Evolutionary conservation across 2,113 vertebrate genomes (phyloP).

Genomic region (Alexandromys fortis): DNA sequence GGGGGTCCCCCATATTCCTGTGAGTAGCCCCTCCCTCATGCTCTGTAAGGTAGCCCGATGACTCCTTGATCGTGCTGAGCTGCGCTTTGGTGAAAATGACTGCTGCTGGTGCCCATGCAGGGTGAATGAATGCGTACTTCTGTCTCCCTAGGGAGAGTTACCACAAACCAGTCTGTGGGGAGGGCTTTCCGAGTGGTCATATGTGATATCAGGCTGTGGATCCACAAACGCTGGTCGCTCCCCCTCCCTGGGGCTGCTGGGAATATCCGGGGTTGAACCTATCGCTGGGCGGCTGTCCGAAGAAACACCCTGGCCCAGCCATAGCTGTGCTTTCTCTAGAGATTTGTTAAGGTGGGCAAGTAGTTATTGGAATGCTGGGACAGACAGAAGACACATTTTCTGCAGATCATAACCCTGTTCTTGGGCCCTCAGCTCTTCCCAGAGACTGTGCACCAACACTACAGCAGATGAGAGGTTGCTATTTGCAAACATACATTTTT

Average conservation of each 20-base stretch:
- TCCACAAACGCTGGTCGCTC: not conserved
- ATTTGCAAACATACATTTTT: slow-evolving; percentile 79
- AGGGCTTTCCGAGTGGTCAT: no score
- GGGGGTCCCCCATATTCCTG: not conserved
- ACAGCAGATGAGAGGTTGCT: slow-evolving; percentile 71
- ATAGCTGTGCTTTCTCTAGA: not conserved
- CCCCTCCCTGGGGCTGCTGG: not conserved
- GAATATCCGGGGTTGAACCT: not conserved
- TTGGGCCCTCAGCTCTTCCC: slow-evolving; percentile 50
- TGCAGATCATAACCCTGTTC: not conserved
- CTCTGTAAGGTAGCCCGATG: not conserved
- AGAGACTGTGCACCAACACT: slow-evolving; percentile 26
- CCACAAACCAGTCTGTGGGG: not conserved
- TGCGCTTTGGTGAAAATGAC: not conserved
- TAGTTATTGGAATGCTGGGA: not conserved
- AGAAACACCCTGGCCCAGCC: not conserved
- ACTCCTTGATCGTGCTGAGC: not conserved
- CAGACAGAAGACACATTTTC: not conserved
- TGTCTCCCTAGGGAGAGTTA: not conserved
- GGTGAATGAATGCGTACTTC: not conserved
- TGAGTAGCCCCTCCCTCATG: not conserved
- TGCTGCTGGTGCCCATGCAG: not conserved
- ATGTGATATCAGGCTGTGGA: not conserved
- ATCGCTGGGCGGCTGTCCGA: accelerated
- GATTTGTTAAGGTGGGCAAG: not conserved